Conservation (phyloP, 2,888 invertebrate genomes). For the Eumacrocentrus americanus region DNA sequence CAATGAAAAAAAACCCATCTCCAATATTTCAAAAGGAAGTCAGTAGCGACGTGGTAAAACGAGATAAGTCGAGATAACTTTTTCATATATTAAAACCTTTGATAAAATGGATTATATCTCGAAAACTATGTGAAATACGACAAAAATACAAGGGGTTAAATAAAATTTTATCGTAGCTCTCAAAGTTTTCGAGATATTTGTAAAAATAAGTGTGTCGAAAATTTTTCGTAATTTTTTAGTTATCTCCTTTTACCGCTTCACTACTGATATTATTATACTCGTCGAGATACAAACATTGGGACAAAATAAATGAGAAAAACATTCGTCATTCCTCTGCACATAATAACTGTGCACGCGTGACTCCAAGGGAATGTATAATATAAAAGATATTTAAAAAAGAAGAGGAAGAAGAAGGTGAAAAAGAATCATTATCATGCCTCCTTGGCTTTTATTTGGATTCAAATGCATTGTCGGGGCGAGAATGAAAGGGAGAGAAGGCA, state of each 20-base stretch:
- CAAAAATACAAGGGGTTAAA: neutral
- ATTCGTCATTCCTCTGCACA: constrained; percentile 15
- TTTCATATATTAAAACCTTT: no score
- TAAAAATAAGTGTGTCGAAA: no score
- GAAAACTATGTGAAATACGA: no score
- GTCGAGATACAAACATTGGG: no score
- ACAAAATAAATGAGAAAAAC: constrained; percentile 18
- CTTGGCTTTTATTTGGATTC: constrained; percentile 29
- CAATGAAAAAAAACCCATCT: no score
- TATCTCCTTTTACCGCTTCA: no score
- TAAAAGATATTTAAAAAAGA: neutral
- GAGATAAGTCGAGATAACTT: no score
- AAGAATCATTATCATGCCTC: constrained; percentile 27
- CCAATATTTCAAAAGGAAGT: no score
- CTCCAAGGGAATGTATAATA: constrained; percentile 16
- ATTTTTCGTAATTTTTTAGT: neutral
- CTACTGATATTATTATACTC: no score
- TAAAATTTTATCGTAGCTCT: neutral
- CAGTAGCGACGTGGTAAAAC: no score
- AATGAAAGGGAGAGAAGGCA: constrained; percentile 35
- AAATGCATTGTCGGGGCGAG: constrained; percentile 39
- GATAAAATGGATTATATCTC: neutral
- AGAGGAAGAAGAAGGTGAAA: constrained; percentile 5
- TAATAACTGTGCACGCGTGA: constrained; percentile 20
- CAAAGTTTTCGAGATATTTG: neutral